Evolutionary conservation across 2,888 invertebrate species (phyloP), one percentile per base, ranked within the genome.

Genomic region (Tubiluchus corallicola): DNA sequence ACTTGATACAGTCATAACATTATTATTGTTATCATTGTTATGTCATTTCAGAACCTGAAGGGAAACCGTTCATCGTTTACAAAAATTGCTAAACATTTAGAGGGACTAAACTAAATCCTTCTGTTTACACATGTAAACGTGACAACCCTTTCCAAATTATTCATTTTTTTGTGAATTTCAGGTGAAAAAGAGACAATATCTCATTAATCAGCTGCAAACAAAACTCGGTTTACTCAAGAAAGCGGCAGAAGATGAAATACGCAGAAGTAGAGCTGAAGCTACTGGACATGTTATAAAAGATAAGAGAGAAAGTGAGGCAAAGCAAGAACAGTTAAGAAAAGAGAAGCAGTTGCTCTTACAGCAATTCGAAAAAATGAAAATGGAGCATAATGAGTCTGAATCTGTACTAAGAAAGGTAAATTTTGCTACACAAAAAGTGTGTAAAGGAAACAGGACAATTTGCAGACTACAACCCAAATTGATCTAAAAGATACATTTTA

Each of bases 141-240:
- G 13, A n/a, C 42, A 37, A 37, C 5, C n/a, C 5, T 44, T 46
- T 38, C 19, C 13, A n/a, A n/a, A n/a, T n/a, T n/a, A n/a, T n/a
- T n/a, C n/a, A n/a, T n/a, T n/a, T n/a, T n/a, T n/a, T n/a, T n/a
- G n/a, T n/a, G n/a, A 37, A 19, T 45, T 42, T 37, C 52, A 63
- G 62, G 60, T 62, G 15, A 52, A 51, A 20, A 58, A 59, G 51
- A 61, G 62, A 47, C 63, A 64, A 51, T 60, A 62, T 43, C 53
- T 61, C 13, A 64, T 64, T 42, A 49, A 61, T 45, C 52, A 54
- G 2, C 38, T 52, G 21, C 60, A 62, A 45, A 54, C 57, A 9
- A 62, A 64, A 37, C 53, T 63, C 3, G 57, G 61, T 38, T 58
- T 58, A 46, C 60, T 64, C 43, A 60, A 63, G 50, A 62, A 61